phyloP scores from a whole-genome alignment of 92 coral and sea anemone species.

The Phenganax stokvisi region DNA sequence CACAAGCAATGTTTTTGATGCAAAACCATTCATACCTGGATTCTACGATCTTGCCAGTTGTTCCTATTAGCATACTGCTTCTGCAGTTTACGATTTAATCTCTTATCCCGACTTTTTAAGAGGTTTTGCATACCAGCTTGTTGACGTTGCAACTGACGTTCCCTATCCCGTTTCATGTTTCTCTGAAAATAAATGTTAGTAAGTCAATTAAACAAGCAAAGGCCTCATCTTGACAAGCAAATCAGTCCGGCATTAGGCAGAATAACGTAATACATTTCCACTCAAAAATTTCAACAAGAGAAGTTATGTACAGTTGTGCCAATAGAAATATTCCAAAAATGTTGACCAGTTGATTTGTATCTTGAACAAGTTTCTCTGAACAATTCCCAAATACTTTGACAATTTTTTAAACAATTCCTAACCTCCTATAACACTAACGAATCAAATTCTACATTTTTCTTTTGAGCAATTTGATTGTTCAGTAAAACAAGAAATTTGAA shows the following conservation, averaged over 20 bases:
- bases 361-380: too few relatives aligned
- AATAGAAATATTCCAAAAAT: too few relatives aligned
- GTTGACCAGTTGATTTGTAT: too few relatives aligned
- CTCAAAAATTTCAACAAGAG: too few relatives aligned
- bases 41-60: conserved; percentile 84
- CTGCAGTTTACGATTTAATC: conserved; percentile 83
- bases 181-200: conserved; percentile 29
- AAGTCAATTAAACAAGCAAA: neutral
- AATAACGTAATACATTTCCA: too few relatives aligned
- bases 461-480: too few relatives aligned
- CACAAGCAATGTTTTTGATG: neutral
- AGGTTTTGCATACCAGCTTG: conserved; percentile 72
- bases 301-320: too few relatives aligned
- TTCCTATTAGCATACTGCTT: conserved; percentile 80
- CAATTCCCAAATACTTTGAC: too few relatives aligned
- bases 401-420: too few relatives aligned
- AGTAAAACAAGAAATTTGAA: too few relatives aligned
- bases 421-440: too few relatives aligned
- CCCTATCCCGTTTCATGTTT: conserved; percentile 63
- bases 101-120: conserved; percentile 68
- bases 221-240: neutral
- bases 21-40: conserved; percentile 40
- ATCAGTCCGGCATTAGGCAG: neutral
- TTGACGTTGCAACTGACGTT: conserved; percentile 52
- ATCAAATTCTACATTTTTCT: too few relatives aligned